These are phyloP conservation scores for Acromyrmex charruanus DNA, from an alignment of 1,140 invertebrate genomes.

Conservation along the genomic window DNA sequence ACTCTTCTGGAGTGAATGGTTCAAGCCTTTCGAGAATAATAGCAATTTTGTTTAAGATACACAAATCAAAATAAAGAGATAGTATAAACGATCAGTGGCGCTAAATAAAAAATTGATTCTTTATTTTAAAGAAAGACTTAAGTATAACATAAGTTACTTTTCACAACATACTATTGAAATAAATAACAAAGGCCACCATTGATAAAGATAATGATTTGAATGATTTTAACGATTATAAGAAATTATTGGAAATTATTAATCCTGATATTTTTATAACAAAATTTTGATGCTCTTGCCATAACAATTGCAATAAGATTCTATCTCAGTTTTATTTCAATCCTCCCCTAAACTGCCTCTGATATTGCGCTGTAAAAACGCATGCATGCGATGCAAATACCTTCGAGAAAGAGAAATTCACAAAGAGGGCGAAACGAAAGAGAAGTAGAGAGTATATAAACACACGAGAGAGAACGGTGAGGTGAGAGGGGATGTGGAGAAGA, in stretches of 20 bases:
- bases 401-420: constrained; percentile 60
- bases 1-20: neutral
- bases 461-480: constrained; percentile 10
- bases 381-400: constrained; percentile 39
- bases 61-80: constrained; percentile 15
- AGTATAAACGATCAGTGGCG: neutral
- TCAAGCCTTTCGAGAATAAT: constrained; percentile 10
- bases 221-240: too few relatives aligned
- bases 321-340: neutral
- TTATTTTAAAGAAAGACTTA: too few relatives aligned
- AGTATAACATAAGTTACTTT: too few relatives aligned
- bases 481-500: constrained; percentile 63
- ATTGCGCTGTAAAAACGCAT: constrained; percentile 67
- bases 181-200: too few relatives aligned
- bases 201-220: too few relatives aligned
- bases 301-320: neutral
- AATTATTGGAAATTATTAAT: too few relatives aligned
- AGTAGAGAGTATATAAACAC: constrained; percentile 47
- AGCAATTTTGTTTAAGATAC: constrained; percentile 28
- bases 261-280: too few relatives aligned
- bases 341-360: constrained; percentile 57
- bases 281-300: too few relatives aligned
- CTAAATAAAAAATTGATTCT: neutral
- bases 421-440: constrained; percentile 44
- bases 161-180: too few relatives aligned